Base-by-base conservation (phyloP, 2,888 invertebrate genomes). In the Slavum lentiscoides region DNA sequence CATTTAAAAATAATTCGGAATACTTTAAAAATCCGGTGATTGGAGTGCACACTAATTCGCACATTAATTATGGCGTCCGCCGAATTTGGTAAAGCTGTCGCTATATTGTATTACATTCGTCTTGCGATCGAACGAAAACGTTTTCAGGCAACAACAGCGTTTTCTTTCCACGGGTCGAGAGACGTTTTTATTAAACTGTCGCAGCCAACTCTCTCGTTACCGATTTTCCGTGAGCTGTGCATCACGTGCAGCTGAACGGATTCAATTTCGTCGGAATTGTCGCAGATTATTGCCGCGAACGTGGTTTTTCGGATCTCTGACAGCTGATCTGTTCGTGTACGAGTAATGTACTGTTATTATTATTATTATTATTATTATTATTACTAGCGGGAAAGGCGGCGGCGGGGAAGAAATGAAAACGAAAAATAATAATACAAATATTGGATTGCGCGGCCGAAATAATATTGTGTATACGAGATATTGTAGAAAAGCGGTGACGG, bases 251-350 rank as follows among this genome's bases (percentile, higher is more conserved):
- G 89, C 84, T 93, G 93, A 0, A 91, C 89, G 23, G 87, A 86
- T 61, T 89, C 88, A 6, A 94, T 88, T 2, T 89, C 86, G 82
- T 91, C 92, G 0, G 93, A 91, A 86, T 93, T 94, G 55, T 92
- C 91, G 85, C 95, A 95, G 82, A 95, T 92, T 21, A 95, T 88
- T 55, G 89, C 89, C 0, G 93, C 92, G 19, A 95, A 85, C 0
- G 91, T 90, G 0, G 92, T 92, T 85, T 91, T 92, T 19, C 94
- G 90, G 76, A 98, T 91, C 87, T 96, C 94, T 0, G 88, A 87
- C 21, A 97, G 87, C 89, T 97, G 97, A 62, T 90, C 92, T 90
- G 87, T 82, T 86, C 49, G 3, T 23, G 62, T 58, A 67, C 6
- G 30, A 61, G 30, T 30, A 30, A 30, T 30, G 30, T 30, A 30